These are phyloP conservation scores for Coelopa pilipes DNA, from an alignment of 2,888 invertebrate species.

Conservation along the genomic window DNA sequence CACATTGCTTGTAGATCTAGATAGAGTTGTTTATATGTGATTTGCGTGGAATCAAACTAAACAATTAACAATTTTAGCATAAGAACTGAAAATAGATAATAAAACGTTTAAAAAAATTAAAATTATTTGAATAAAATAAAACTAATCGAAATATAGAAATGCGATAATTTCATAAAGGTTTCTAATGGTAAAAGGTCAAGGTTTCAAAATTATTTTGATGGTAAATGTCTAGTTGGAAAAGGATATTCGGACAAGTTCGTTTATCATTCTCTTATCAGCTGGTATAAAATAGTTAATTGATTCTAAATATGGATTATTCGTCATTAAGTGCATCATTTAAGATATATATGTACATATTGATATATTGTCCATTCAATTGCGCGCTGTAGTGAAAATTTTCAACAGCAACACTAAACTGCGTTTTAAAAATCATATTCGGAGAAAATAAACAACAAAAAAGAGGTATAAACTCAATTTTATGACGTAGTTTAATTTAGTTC, in stretches of 20 bases:
- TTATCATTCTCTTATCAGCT: too few species aligned
- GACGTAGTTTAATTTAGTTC: neutral
- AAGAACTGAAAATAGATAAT: constrained; percentile 22
- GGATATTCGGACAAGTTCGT: too few species aligned
- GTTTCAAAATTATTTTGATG: too few species aligned
- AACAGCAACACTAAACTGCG: neutral
- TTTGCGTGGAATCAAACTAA: neutral
- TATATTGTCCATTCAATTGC: neutral
- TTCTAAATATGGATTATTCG: neutral
- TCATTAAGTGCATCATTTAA: neutral
- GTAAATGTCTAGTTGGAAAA: too few species aligned
- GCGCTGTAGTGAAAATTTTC: too few species aligned
- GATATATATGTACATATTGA: too few species aligned
- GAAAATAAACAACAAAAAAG: neutral
- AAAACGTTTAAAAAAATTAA: constrained; percentile 7
- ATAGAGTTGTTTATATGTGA: neutral
- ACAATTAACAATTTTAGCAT: constrained; percentile 1
- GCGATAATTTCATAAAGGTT: neutral
- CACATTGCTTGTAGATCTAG: neutral
- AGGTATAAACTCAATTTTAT: neutral
- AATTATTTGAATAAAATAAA: neutral
- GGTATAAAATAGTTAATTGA: neutral
- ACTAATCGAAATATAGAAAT: neutral
- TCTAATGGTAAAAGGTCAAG: neutral
- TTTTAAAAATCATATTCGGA: neutral